These are phyloP conservation scores for Linurgus olivaceus DNA, from an alignment of 2,797 vertebrate species.

Conservation along the genomic window DNA sequence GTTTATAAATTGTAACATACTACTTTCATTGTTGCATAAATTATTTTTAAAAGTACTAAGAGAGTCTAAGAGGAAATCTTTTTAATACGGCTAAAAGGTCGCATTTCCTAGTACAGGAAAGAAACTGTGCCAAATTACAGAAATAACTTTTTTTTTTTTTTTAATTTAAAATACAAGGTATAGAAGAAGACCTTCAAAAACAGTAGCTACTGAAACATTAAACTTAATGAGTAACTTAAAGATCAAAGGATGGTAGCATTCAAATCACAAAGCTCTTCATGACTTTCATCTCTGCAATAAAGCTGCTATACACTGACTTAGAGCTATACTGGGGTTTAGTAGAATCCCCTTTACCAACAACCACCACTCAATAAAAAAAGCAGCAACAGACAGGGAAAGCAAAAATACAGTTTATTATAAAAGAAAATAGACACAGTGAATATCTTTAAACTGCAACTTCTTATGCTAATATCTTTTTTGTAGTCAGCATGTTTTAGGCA, in stretches of 20 bases:
- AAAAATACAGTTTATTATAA: neutral
- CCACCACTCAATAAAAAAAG: conserved; percentile 2
- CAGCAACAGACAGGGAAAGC: neutral
- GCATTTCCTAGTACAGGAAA: conserved; percentile 81
- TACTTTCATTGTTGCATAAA: neutral
- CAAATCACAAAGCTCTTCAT: conserved; percentile 41
- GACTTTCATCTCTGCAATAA: conserved; percentile 54
- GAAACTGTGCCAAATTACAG: conserved; percentile 62
- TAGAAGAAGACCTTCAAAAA: conserved; percentile 24
- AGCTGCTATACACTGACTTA: conserved; percentile 3
- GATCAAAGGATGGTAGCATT: conserved; percentile 61
- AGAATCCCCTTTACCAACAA: conserved; percentile 16
- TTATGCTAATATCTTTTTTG: neutral
- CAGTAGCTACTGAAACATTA: conserved; percentile 17
- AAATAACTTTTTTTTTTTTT: neutral
- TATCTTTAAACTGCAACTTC: neutral
- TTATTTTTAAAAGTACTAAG: neutral
- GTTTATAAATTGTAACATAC: neutral
- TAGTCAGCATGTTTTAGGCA: neutral
- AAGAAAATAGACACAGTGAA: neutral
- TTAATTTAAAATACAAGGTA: neutral
- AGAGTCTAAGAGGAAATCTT: conserved; percentile 61
- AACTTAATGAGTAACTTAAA: conserved; percentile 40
- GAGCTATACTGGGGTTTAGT: neutral
- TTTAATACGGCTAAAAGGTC: conserved; percentile 78